Base-by-base conservation (phyloP, 35 echinoderm and acorn worm genomes). In the Apostichopus parvimensis region DNA sequence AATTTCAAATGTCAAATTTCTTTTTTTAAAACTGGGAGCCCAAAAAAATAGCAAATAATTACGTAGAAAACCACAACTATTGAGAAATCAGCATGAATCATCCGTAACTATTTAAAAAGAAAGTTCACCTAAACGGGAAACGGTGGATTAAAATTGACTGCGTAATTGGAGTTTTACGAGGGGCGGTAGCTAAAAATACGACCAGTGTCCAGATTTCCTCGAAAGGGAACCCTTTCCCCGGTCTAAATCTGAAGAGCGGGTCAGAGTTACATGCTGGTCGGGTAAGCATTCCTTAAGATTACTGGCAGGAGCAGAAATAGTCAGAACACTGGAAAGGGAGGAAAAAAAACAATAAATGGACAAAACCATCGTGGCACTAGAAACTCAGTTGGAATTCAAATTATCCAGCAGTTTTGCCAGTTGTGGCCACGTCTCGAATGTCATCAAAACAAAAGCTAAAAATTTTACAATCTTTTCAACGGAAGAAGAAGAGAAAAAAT, bases 381-480 rank as follows among this genome's bases (percentile, higher is more conserved):
- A 45, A 45, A 6, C 79, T 54, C 79, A 54, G 79, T 82, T 25
- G 79, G 79, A 82, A 68, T 56, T 54, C n/a, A 54, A 82, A 34
- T 82, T 82, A 82, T 56, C 79, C 79, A 82, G 79, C 79, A 82
- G 79, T 54, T 45, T 45, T 15, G 54, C 55, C 9, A 56, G 52
- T 6, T 53, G 55, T 54, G 45, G 45, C 8, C 5, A 56, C 45
- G 6, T 82, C 79, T 82, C 45, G 54, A 15, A 82, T 82, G 79
- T 17, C 79, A 82, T 82, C 52, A 82, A 82, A 82, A 82, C 79
- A 82, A 82, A 56, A 45, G 10, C 79, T 54, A 82, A 54, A 54
- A 82, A 82, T 53, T 12, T 82, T 17, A 82, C 79, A 55, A 12
- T 56, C 54, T 82, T 80, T 66, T 68, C 18, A 14, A 45, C 34